Evolutionary conservation across 1,140 invertebrate genomes (phyloP).

Genomic region (Camponotus pennsylvanicus): DNA sequence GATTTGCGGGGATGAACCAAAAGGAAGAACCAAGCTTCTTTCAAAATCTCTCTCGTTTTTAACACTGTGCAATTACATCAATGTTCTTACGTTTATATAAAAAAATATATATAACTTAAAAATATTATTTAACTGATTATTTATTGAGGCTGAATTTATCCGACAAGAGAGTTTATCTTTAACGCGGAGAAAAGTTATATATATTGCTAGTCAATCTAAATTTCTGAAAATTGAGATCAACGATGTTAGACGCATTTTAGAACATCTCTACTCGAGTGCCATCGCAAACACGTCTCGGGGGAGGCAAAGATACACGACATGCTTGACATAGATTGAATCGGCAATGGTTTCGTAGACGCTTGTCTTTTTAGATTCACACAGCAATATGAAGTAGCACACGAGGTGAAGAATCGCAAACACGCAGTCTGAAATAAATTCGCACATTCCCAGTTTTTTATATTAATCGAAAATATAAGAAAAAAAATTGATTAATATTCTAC

Average conservation of each 20-base stretch:
- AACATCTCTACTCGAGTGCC: slow-evolving; percentile 6
- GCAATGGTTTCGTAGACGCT: slow-evolving; percentile 51
- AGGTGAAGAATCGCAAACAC: slow-evolving; percentile 23
- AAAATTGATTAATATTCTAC: no score
- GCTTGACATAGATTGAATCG: slow-evolving; percentile 60
- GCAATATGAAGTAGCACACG: slow-evolving; percentile 6
- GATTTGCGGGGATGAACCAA: slow-evolving; percentile 8
- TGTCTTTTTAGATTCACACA: slow-evolving; percentile 37
- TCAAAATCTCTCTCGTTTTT: slow-evolving; percentile 9
- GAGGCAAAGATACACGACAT: slow-evolving; percentile 48
- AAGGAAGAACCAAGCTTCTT: background rate
- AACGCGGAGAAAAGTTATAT: background rate
- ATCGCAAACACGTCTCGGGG: slow-evolving; percentile 47
- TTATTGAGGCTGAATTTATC: background rate
- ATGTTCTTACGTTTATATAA: background rate
- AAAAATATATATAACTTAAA: background rate
- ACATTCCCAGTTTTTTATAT: background rate
- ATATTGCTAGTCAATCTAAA: slow-evolving; percentile 30
- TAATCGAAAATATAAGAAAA: background rate
- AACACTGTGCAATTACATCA: background rate
- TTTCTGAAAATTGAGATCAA: slow-evolving; percentile 54
- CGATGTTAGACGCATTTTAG: slow-evolving; percentile 42
- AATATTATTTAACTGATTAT: background rate
- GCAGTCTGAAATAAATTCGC: background rate
- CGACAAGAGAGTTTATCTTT: background rate